Percentiles rank a stretch among this genome's conserved stretches.
Evolutionary conservation across 2,888 invertebrate genomes (phyloP).

Genomic region (Malthinus seriepunctatus): DNA sequence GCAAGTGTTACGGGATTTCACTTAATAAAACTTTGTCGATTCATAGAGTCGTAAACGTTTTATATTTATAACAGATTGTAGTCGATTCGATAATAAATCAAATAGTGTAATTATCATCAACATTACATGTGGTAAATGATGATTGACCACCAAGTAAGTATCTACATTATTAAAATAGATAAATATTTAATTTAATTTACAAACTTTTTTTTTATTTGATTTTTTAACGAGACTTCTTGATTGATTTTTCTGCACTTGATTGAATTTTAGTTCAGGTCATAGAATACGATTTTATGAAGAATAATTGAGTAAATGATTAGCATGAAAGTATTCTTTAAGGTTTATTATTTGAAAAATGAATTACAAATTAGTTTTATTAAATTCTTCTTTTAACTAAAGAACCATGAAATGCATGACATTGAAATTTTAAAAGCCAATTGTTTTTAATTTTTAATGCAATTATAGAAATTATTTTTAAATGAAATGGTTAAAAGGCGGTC

Average conservation of each 20-base stretch:
- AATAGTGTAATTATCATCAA: slow-evolving; percentile 21
- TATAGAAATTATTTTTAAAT: too few relatives aligned
- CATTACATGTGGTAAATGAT: slow-evolving; percentile 12
- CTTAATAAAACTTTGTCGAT: slow-evolving; percentile 24
- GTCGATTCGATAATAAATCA: slow-evolving; percentile 20
- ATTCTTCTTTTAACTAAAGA: neutral
- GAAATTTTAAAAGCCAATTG: slow-evolving; percentile 3
- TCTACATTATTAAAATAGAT: neutral
- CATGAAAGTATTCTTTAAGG: too few relatives aligned
- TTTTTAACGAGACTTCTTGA: too few relatives aligned
- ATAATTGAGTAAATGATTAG: too few relatives aligned
- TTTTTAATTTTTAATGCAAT: too few relatives aligned
- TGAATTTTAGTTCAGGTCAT: too few relatives aligned
- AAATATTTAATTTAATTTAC: neutral
- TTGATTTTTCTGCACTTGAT: too few relatives aligned
- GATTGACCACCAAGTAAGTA: slow-evolving; percentile 21
- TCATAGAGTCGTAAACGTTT: slow-evolving; percentile 28
- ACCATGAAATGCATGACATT: slow-evolving; percentile 18
- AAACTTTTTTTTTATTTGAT: too few relatives aligned
- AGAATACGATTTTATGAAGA: too few relatives aligned
- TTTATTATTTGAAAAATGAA: too few relatives aligned
- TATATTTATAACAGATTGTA: slow-evolving; percentile 23
- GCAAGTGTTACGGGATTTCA: slow-evolving; percentile 23
- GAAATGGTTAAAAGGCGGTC: too few relatives aligned
- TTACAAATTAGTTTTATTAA: too few relatives aligned